Evolutionary conservation across 1,140 invertebrate species (phyloP), one percentile per base, ranked within the genome.

Genomic region (Ceratosolen fusciceps): DNA sequence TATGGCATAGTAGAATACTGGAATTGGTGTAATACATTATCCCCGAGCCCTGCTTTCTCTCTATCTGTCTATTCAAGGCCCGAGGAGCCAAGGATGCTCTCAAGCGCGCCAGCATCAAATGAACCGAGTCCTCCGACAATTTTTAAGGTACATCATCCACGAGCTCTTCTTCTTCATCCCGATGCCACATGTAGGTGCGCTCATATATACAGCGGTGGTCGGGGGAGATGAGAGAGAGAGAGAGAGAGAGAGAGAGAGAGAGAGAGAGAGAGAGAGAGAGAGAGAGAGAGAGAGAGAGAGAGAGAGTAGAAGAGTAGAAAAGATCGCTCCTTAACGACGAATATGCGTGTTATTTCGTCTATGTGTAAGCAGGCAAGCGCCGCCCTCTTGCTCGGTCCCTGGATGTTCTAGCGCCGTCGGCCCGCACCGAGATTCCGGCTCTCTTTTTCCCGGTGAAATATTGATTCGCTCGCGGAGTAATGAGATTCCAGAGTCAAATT

Each of bases 401-500:
- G 80, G 74, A 82, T 84, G 75, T 79, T 71, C 71, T 67, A 67
- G 58, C 21, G 56, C 39, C 47, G 21, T 37, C 14, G 29, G 54
- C 43, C 39, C 14, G 37, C 29, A 37, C 74, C 21, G 54, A 56
- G 72, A 83, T 82, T 81, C 80, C 74, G 81, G 80, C 43, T 78
- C 74, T 74, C 77, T 81, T 60, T 14, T 81, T 68, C n/a, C 43
- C 52, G 73, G 76, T 82, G 84, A 85, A 85, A 85, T 85, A 87
- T 86, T 83, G 85, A 87, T 88, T 84, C 81, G 80, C 62, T 58
- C 77, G 52, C 54, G 74, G 82, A 83, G 84, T 86, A 87, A 88
- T 85, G 84, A 86, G 86, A 87, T 86, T 88, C 84, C 83, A 82
- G 82, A 83, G 80, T 83, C 82, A 84, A 87, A 87, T 88, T 87